Conservation (phyloP, 1,140 invertebrate species). For the Drosophila ohnishii region DNA sequence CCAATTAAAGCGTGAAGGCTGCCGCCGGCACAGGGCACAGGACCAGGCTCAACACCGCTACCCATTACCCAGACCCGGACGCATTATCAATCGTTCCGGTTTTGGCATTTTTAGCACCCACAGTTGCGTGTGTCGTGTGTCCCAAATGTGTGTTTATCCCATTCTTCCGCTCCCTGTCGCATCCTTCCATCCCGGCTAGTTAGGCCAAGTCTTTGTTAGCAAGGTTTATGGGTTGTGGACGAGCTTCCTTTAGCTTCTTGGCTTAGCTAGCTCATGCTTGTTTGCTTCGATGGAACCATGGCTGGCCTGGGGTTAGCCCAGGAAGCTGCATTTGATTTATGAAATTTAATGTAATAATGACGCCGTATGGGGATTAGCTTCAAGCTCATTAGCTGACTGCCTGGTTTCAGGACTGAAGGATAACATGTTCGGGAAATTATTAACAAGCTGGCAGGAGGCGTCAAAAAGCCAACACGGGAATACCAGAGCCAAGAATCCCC, state of each 20-base stretch:
- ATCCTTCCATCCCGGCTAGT: constrained; percentile 39
- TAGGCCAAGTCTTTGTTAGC: constrained; percentile 73
- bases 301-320: constrained; percentile 29
- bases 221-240: constrained; percentile 62
- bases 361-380: constrained; percentile 23
- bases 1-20: constrained; percentile 83
- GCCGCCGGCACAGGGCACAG: constrained; percentile 68
- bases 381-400: constrained; percentile 12
- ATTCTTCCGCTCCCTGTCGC: constrained; percentile 19
- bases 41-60: constrained; percentile 37
- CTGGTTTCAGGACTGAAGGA: background rate
- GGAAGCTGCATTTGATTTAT: constrained; percentile 51
- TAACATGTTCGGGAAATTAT: background rate
- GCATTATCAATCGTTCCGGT: constrained; percentile 77
- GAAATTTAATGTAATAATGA: constrained; percentile 43
- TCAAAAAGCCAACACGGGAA: background rate
- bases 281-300: constrained; percentile 51
- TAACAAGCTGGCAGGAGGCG: background rate
- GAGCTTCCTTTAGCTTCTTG: constrained; percentile 34
- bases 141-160: constrained; percentile 56
- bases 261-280: constrained; percentile 61
- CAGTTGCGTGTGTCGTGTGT: constrained; percentile 46
- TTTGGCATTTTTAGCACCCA: constrained; percentile 72
- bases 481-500: background rate
- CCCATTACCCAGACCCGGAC: constrained; percentile 43